Percentiles rank a stretch among this genome's conserved stretches.
Evolutionary conservation across 2,888 invertebrate species (phyloP).

Genomic region (Deilephila porcellus): DNA sequence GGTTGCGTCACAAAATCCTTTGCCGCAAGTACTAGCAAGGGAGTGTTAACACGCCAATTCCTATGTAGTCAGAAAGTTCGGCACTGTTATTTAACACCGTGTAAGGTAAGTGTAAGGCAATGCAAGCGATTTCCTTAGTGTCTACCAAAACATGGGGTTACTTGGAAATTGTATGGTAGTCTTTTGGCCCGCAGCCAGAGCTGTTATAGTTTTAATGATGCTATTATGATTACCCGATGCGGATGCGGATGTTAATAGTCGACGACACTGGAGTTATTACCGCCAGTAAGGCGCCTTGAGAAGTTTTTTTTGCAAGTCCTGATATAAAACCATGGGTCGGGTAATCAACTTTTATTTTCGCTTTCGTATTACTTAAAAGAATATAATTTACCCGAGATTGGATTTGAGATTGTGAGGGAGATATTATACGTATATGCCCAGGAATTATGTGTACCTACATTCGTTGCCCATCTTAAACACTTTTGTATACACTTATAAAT

Average conservation of each 20-base stretch:
- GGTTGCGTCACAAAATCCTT: conserved; percentile 18
- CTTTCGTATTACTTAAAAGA: no score
- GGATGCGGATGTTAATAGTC: not conserved
- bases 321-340: no score
- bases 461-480: no score
- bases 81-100: not conserved
- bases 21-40: not conserved
- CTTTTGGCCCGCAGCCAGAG: conserved; percentile 5
- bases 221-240: not conserved
- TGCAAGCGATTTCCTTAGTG: conserved; percentile 6
- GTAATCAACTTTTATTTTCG: no score
- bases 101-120: conserved; percentile 7
- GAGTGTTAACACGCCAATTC: conserved; percentile 20
- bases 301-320: no score
- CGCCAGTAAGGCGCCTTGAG: not conserved
- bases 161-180: not conserved
- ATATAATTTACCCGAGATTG: no score
- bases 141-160: not conserved
- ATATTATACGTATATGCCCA: no score
- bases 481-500: no score
- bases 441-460: no score
- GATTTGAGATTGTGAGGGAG: no score
- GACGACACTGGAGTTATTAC: not conserved
- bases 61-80: conserved; percentile 14
- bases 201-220: conserved; percentile 11